Conservation (phyloP, 2,888 invertebrate genomes). For the Opisthograptis luteolata region DNA sequence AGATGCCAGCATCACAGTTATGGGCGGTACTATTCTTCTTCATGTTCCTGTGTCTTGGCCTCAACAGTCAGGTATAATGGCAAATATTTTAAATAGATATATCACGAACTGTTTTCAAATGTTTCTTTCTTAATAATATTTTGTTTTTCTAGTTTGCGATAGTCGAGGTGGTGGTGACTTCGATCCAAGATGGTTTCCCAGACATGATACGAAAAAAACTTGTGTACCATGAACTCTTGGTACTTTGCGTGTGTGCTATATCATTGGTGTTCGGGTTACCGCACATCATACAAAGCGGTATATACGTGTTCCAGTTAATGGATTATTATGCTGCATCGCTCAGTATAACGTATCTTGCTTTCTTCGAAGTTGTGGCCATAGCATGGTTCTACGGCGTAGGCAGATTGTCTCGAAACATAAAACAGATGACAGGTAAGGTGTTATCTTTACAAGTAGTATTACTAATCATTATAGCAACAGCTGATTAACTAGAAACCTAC, state of each 20-base stretch:
- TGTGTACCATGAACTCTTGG: constrained; percentile 94
- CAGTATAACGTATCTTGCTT: constrained; percentile 95
- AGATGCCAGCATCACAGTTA: constrained; percentile 95
- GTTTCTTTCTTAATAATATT: background rate
- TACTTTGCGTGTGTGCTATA: constrained; percentile 91
- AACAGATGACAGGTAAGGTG: constrained; percentile 93
- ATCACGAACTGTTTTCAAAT: background rate
- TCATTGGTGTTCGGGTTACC: constrained; percentile 94
- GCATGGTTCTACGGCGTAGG: constrained; percentile 96
- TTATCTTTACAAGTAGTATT: too few relatives aligned
- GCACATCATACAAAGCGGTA: constrained; percentile 95
- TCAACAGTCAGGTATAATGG: constrained; percentile 93
- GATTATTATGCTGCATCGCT: constrained; percentile 97
- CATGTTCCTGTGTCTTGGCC: constrained; percentile 93
- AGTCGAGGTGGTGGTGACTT: constrained; percentile 96
- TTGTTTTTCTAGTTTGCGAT: constrained; percentile 91
- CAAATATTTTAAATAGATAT: constrained; percentile 65
- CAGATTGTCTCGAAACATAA: constrained; percentile 91
- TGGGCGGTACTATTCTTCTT: constrained; percentile 96
- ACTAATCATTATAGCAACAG: background rate
- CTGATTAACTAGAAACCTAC: background rate
- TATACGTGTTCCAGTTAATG: constrained; percentile 95
- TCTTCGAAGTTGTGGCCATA: constrained; percentile 96
- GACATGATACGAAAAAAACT: constrained; percentile 92
- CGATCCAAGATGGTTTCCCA: constrained; percentile 96